These are phyloP conservation scores for Micrastur ruficollis DNA, from an alignment of 2,797 vertebrate genomes.

Conservation along the genomic window DNA sequence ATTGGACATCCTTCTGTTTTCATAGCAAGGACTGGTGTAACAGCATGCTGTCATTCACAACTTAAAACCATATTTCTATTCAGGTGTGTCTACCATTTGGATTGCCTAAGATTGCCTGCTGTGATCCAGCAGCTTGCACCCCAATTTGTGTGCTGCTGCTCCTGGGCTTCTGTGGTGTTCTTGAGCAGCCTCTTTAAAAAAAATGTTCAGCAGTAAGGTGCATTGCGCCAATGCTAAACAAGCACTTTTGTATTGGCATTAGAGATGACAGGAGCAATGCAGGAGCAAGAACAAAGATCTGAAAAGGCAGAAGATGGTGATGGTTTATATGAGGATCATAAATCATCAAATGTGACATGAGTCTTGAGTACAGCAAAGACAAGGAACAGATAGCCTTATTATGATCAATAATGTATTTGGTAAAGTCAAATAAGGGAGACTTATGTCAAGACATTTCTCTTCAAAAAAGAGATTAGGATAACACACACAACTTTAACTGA, in stretches of 20 bases:
- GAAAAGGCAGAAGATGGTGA: not conserved
- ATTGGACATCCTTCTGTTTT: not conserved
- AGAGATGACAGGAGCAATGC: not conserved
- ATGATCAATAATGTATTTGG: not conserved
- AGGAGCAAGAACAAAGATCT: not conserved
- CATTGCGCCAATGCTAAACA: fast-evolving
- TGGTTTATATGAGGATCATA: not conserved
- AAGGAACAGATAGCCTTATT: not conserved
- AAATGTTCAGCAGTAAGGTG: not conserved
- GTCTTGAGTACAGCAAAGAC: not conserved
- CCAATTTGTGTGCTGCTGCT: not conserved
- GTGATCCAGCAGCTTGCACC: not conserved
- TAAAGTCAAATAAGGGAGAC: not conserved
- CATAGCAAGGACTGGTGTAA: not conserved
- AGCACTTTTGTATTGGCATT: not conserved
- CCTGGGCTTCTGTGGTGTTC: not conserved
- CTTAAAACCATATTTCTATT: not conserved
- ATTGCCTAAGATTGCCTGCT: not conserved
- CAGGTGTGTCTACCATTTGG: not conserved
- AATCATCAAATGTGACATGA: not conserved
- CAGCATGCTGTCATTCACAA: not conserved
- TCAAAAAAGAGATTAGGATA: not conserved
- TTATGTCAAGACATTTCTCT: not conserved
- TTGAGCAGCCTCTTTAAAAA: not conserved
- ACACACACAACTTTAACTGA: not conserved